phyloP scores from a whole-genome alignment of 1,140 invertebrate species.

The Rhizoglyphus robini region DNA sequence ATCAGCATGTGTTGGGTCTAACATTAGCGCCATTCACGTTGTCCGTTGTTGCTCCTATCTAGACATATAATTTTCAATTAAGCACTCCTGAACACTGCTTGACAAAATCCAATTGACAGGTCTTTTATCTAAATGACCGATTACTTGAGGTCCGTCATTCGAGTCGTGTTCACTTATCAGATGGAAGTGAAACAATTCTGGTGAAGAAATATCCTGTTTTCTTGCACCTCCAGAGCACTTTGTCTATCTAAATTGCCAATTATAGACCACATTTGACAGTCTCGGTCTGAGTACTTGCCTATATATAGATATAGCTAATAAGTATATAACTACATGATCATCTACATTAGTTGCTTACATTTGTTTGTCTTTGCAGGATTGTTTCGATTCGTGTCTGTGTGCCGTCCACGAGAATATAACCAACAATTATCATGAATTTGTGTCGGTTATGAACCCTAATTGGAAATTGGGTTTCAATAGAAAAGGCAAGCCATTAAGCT shows the following conservation, averaged over 20 bases:
- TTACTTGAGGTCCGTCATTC: background rate
- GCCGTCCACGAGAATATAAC: background rate
- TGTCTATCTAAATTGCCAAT: slow-evolving; percentile 9
- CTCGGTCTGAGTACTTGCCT: background rate
- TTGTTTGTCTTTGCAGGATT: slow-evolving; percentile 1
- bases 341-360: background rate
- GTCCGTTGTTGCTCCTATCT: background rate
- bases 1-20: background rate
- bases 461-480: background rate
- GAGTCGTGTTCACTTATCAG: too few relatives aligned
- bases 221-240: background rate
- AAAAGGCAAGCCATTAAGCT: background rate
- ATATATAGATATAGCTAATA: background rate
- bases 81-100: background rate
- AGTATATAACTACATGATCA: background rate
- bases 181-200: background rate
- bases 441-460: background rate
- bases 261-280: background rate
- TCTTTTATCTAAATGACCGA: background rate
- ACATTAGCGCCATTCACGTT: background rate
- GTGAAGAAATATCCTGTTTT: background rate
- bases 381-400: slow-evolving; percentile 6
- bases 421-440: background rate
- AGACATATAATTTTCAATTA: slow-evolving; percentile 15
- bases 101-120: background rate